Conservation (phyloP, 2,113 vertebrate genomes). For the Lathamus discolor region DNA sequence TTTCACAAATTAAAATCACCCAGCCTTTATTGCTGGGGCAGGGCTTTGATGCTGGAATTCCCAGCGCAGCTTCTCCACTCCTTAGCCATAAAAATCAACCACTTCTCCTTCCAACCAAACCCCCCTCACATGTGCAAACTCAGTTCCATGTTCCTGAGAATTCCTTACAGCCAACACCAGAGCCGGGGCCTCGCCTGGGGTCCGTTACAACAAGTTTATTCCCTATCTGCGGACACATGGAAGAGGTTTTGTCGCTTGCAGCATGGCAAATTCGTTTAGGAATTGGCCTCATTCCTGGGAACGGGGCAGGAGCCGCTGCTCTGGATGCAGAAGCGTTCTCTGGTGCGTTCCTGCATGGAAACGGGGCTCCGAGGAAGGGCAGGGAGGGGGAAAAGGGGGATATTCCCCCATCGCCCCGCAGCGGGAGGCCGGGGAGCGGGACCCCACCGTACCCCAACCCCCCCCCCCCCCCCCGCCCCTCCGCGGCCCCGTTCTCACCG, state of each 20-base stretch:
- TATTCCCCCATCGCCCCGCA: neutral
- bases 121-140: neutral
- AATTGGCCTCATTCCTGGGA: neutral
- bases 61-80: neutral
- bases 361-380: too few relatives aligned
- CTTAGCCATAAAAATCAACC: neutral
- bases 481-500: neutral
- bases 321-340: neutral
- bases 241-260: neutral
- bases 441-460: too few relatives aligned
- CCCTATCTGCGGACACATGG: neutral
- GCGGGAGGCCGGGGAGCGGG: neutral
- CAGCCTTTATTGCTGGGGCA: neutral
- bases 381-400: neutral
- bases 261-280: rapidly evolving
- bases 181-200: neutral
- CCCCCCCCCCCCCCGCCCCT: too few relatives aligned
- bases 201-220: neutral
- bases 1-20: neutral
- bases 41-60: neutral
- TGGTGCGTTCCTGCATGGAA: neutral
- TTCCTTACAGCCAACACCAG: rapidly evolving
- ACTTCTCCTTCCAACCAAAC: neutral
- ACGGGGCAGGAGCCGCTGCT: neutral
- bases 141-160: neutral